Percentiles rank a stretch among this genome's conserved stretches.
Conservation (phyloP, 2,113 vertebrate species). For the Vidua chalybeata region DNA sequence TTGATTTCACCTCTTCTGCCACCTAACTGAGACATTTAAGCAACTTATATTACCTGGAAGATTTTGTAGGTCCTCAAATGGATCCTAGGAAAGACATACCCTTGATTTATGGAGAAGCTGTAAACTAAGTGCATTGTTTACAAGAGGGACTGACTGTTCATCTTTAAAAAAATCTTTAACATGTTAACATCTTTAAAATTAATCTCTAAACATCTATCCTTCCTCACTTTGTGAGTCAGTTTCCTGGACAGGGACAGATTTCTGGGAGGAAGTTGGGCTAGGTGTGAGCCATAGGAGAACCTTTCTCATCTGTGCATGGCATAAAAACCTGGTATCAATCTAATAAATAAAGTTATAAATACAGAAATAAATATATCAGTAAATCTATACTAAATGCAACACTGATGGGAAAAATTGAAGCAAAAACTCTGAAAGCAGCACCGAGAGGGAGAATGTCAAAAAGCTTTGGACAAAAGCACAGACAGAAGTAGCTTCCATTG, state of each 20-base stretch:
- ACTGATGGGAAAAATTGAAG: not conserved
- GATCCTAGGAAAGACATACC: not conserved
- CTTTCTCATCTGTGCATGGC: not conserved
- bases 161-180: not conserved
- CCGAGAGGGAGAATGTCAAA: not conserved
- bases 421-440: not conserved
- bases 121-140: not conserved
- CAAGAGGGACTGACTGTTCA: not conserved
- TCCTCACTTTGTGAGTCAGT: not conserved
- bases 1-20: not conserved
- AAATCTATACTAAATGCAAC: not conserved
- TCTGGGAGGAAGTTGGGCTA: not conserved
- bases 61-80: not conserved
- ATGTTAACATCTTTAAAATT: not conserved
- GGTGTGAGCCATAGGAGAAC: not conserved
- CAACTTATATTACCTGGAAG: not conserved
- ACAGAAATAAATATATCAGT: not conserved
- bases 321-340: accelerated
- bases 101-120: not conserved
- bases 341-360: not conserved
- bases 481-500: not conserved
- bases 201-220: not conserved
- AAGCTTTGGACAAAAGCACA: not conserved
- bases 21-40: not conserved
- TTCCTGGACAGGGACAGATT: not conserved